phyloP scores from a whole-genome alignment of 1,140 invertebrate species.

The Brachionus rotundiformis region DNA sequence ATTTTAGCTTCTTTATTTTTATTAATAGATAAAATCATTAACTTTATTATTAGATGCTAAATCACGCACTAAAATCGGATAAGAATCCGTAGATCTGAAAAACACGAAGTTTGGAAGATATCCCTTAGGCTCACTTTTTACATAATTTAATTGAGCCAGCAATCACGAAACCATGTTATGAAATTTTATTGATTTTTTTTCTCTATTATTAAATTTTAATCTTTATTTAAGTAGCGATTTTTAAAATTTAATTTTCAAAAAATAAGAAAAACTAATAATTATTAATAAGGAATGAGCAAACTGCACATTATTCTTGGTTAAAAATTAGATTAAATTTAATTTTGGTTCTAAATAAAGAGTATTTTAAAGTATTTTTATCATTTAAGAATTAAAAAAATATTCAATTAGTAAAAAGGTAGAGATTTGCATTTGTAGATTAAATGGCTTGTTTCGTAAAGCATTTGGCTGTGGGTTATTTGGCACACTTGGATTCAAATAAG shows the following conservation, averaged over 20 bases:
- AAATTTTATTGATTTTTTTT: conserved; percentile 12
- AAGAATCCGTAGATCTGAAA: neutral
- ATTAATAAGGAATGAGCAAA: too few species aligned
- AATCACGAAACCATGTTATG: neutral
- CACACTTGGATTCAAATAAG: neutral
- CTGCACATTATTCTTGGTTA: too few species aligned
- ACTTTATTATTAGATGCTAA: neutral
- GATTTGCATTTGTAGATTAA: neutral
- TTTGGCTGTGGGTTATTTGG: neutral
- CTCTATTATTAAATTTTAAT: neutral
- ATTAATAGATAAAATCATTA: neutral
- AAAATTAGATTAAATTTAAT: too few species aligned
- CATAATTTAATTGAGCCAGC: neutral
- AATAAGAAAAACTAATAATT: neutral
- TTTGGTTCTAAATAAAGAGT: too few species aligned
- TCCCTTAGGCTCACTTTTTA: neutral
- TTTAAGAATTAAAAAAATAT: neutral
- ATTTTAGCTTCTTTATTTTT: neutral
- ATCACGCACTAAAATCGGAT: neutral
- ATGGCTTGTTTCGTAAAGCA: neutral
- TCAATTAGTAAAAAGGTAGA: neutral
- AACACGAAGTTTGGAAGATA: neutral
- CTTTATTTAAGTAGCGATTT: neutral
- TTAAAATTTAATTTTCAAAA: neutral
- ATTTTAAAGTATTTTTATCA: neutral